Conservation (phyloP, 2,797 vertebrate genomes). For the Galaxias olidus region DNA sequence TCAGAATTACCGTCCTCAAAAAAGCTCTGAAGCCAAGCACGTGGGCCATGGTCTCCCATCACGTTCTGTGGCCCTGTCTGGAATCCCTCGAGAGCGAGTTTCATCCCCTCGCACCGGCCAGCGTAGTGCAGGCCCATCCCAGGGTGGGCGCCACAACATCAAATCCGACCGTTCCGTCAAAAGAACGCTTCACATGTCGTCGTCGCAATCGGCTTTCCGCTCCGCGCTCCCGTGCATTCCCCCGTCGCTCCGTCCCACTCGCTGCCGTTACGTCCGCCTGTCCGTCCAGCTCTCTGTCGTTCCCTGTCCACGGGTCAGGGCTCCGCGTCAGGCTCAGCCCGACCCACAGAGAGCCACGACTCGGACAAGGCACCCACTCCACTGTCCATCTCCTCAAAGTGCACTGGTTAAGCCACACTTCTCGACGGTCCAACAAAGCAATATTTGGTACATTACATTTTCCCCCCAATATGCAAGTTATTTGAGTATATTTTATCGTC, state of each 20-base stretch:
- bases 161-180: conserved; percentile 71
- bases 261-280: not conserved
- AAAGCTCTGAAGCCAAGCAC: not conserved
- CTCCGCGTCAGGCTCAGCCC: conserved; percentile 48
- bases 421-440: conserved; percentile 52
- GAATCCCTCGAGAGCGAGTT: not conserved
- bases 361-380: conserved; percentile 18
- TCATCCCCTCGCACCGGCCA: conserved; percentile 56
- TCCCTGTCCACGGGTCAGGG: conserved; percentile 32
- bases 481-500: conserved; percentile 65
- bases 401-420: conserved; percentile 63
- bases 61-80: not conserved
- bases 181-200: conserved; percentile 61
- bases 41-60: not conserved
- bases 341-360: conserved; percentile 46
- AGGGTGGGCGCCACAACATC: conserved; percentile 62
- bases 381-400: conserved; percentile 65
- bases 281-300: conserved; percentile 41
- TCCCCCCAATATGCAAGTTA: conserved; percentile 50
- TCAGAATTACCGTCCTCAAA: conserved; percentile 5
- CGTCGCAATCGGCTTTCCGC: not conserved
- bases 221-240: not conserved
- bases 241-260: conserved; percentile 34
- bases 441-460: conserved; percentile 56
- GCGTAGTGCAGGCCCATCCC: conserved; percentile 77